phyloP scores from a whole-genome alignment of 2,888 invertebrate genomes.

The Gnatocerus cornutus region DNA sequence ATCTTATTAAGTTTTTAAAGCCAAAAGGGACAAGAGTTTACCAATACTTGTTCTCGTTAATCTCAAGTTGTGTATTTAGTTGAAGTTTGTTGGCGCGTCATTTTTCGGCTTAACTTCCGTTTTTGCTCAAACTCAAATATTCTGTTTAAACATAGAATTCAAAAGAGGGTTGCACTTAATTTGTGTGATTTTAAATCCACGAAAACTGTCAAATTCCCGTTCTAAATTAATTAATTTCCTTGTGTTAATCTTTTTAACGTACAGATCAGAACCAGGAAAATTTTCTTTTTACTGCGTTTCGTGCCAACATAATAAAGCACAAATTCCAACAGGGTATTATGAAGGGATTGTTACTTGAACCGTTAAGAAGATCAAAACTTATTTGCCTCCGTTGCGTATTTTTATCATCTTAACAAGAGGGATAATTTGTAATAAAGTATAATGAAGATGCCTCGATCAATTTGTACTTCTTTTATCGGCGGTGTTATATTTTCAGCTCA shows the following conservation, averaged over 20 bases:
- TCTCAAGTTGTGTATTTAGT: no score
- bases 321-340: slow-evolving; percentile 13
- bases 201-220: background rate
- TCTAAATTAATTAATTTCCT: background rate
- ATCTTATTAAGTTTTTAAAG: slow-evolving; percentile 25
- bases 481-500: background rate
- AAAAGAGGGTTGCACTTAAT: no score
- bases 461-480: slow-evolving; percentile 8
- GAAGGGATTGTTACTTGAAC: slow-evolving; percentile 15
- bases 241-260: slow-evolving; percentile 1
- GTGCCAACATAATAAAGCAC: slow-evolving; percentile 11
- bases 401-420: slow-evolving; percentile 26
- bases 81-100: no score
- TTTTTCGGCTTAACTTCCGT: no score
- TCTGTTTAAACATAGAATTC: no score
- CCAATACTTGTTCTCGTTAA: no score
- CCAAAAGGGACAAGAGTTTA: no score
- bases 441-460: slow-evolving; percentile 24
- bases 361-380: slow-evolving; percentile 24
- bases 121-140: no score
- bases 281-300: slow-evolving; percentile 10
- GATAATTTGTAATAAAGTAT: slow-evolving; percentile 23
- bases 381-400: slow-evolving; percentile 25
- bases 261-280: slow-evolving; percentile 2
- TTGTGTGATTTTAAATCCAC: background rate